Evolutionary conservation across 2,888 invertebrate species (phyloP).

Genomic region (Orchestes rusci): DNA sequence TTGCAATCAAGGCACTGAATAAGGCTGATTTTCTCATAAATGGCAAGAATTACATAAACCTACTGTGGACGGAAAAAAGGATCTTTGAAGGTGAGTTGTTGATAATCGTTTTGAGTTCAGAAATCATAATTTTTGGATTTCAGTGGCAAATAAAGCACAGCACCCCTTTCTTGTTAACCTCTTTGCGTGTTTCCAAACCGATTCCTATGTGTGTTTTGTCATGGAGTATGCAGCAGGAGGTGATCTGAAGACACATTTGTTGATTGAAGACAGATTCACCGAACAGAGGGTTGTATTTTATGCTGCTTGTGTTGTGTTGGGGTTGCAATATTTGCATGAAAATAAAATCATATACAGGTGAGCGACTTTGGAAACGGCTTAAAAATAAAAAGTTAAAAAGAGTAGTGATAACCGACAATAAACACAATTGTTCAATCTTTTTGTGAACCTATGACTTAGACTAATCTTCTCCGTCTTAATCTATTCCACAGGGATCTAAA

Average conservation of each 20-base stretch:
- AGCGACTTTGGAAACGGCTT: no score
- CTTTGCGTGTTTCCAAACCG: constrained; percentile 98
- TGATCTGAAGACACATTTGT: constrained; percentile 99
- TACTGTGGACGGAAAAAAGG: constrained; percentile 93
- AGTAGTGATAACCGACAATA: no score
- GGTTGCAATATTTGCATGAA: constrained; percentile 95
- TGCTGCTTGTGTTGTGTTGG: constrained; percentile 97
- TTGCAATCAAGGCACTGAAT: constrained; percentile 91
- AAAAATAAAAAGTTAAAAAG: no score
- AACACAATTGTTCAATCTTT: no score
- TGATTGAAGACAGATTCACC: constrained; percentile 96
- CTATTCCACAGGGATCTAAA: constrained; percentile 93
- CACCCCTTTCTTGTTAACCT: constrained; percentile 99
- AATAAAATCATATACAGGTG: constrained; percentile 80
- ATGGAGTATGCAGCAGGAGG: constrained; percentile 99
- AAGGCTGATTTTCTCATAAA: constrained; percentile 99
- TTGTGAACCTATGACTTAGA: no score
- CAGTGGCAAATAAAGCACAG: constrained; percentile 87
- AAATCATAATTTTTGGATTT: background rate
- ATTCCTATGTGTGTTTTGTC: constrained; percentile 98
- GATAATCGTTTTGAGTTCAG: background rate
- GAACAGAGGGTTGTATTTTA: constrained; percentile 98
- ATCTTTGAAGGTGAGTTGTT: constrained; percentile 73
- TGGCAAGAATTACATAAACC: constrained; percentile 94
- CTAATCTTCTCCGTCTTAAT: no score